Base-by-base conservation (phyloP, 35 echinoderm and acorn worm species). In the Apostichopus californicus region DNA sequence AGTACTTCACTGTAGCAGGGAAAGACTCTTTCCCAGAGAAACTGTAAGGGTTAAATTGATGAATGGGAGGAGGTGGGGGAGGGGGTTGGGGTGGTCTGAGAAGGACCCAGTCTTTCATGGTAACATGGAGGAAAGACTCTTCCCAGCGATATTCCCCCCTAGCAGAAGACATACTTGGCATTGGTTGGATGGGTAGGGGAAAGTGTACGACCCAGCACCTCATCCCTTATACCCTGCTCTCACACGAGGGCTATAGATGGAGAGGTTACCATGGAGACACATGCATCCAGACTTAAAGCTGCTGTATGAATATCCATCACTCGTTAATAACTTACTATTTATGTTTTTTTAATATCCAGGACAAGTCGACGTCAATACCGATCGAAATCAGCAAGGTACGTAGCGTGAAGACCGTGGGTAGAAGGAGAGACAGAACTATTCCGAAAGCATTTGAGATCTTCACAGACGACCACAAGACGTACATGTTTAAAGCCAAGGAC, bases 391-490 rank as follows among this genome's bases (percentile, higher is more conserved):
- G 95, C 83, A 99, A 99, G 77, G 93, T 99, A 5, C 95, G 96
- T 20, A 96, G 97, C 53, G 97, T 99, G 55, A 99, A 99, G 92
- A 96, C 97, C 8, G 77, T 98, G 20, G 94, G 90, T 20, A 79
- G 97, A 26, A 90, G 95, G 10, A 78, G 95, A 28, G 97, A 98
- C 87, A 93, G 97, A 5, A 99, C 95, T 72, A 99, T 99, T 75
- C 97, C 97, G 7, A 92, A 91, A 70, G 97, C 97, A 14, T 99
- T 99, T 92, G 97, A 99, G 86, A 99, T 99, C 75, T 99, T 99
- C 92, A 99, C 97, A 0, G 95, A 94, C 13, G 97, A 99, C 85
- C 91, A 93, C 86, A 99, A 96, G 93, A 96, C 97, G 7, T 99
- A 99, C 86, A 89, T 96, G 68, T 96, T 99, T 64, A 99, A 99